These are phyloP conservation scores for Pionites leucogaster DNA, from an alignment of 2,113 vertebrate genomes.

Conservation along the genomic window DNA sequence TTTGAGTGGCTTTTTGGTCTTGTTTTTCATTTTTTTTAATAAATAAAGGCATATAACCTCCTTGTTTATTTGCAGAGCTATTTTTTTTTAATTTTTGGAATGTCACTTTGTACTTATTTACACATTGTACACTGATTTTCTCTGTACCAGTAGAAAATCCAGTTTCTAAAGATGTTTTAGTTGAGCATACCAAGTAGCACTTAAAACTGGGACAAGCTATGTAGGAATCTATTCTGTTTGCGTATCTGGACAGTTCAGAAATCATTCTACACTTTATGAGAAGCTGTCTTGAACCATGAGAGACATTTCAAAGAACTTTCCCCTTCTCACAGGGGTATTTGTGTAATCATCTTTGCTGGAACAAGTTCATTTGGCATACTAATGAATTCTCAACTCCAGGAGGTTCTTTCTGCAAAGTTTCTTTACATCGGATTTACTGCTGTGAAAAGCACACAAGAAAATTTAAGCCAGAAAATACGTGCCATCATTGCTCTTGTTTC, in stretches of 20 bases:
- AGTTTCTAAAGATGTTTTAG: background rate
- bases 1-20: background rate
- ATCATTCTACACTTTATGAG: background rate
- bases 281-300: background rate
- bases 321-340: conserved; percentile 34
- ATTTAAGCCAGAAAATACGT: background rate
- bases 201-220: background rate
- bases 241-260: background rate
- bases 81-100: background rate
- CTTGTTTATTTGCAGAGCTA: fast-evolving
- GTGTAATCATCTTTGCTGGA: conserved; percentile 55
- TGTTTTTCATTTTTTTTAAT: background rate
- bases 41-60: background rate
- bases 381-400: conserved; percentile 46
- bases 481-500: background rate
- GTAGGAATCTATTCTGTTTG: background rate
- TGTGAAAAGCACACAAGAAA: conserved; percentile 19
- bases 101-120: background rate
- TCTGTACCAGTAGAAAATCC: background rate
- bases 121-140: background rate
- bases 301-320: conserved; percentile 51
- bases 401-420: conserved; percentile 34
- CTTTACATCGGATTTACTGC: conserved; percentile 26
- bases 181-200: background rate
- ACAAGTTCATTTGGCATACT: conserved; percentile 61